A percentile compares a stretch with the other conserved stretches of the same genome.
These are phyloP conservation scores for Periophthalmus magnuspinnatus DNA, from an alignment of 2,797 vertebrate species.

Conservation along the genomic window DNA sequence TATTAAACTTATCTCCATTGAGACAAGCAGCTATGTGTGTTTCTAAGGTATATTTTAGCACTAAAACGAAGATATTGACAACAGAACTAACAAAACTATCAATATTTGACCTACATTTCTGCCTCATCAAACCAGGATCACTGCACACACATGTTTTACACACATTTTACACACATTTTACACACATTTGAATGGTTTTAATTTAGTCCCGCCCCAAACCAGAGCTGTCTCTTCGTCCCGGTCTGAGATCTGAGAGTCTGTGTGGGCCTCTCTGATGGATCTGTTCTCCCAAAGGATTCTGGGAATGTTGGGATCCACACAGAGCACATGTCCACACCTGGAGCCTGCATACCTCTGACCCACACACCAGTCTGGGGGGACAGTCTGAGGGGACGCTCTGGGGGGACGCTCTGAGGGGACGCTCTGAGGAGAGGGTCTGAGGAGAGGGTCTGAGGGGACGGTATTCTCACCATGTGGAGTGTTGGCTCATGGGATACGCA, in stretches of 20 bases:
- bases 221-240: slow-evolving; percentile 59
- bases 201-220: slow-evolving; percentile 33
- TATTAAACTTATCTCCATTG: no score
- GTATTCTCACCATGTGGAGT: slow-evolving; percentile 39
- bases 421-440: no score
- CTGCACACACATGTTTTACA: no score
- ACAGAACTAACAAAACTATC: background rate
- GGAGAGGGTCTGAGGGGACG: slow-evolving; percentile 23
- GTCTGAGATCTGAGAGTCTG: slow-evolving; percentile 53
- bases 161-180: no score
- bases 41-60: no score
- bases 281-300: slow-evolving; percentile 60
- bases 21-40: no score
- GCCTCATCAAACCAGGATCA: slow-evolving; percentile 25
- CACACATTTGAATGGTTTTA: slow-evolving; percentile 27
- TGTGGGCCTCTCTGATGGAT: slow-evolving; percentile 45
- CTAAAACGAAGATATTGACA: no score
- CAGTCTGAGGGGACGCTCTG: no score
- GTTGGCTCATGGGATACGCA: slow-evolving; percentile 31
- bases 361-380: no score
- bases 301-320: slow-evolving; percentile 39
- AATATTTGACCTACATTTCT: slow-evolving; percentile 14
- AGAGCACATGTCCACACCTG: slow-evolving; percentile 43
- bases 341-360: slow-evolving; percentile 1
- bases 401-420: slow-evolving; percentile 16